A percentile compares a stretch with the other conserved stretches of the same genome.
Conservation (phyloP, 2,888 invertebrate genomes). For the Amblyjoppa proteus region DNA sequence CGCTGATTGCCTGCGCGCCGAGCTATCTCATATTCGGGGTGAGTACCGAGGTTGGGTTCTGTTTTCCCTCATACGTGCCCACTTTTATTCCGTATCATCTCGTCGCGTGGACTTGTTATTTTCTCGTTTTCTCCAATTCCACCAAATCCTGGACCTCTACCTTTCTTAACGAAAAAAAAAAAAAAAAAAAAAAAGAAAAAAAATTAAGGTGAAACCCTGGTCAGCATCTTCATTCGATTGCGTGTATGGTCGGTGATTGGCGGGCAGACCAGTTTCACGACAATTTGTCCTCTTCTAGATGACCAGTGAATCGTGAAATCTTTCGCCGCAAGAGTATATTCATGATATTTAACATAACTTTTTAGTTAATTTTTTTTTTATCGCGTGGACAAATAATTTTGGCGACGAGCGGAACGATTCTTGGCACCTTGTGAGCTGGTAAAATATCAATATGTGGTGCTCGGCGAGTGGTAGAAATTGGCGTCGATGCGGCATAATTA, state of each 20-base stretch:
- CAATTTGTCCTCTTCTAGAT: neutral
- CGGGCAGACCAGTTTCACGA: neutral
- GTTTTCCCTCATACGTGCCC: neutral
- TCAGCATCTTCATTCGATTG: neutral
- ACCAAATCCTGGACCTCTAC: neutral
- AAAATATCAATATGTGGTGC: too few species aligned
- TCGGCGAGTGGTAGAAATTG: too few species aligned
- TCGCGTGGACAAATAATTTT: neutral
- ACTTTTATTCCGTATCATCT: constrained; percentile 24
- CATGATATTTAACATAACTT: neutral
- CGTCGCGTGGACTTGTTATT: neutral
- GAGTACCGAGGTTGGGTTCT: constrained; percentile 65
- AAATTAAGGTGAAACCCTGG: neutral
- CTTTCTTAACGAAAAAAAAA: constrained; percentile 10
- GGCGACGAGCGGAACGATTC: too few species aligned
- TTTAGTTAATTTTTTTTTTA: neutral
- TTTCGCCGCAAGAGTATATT: neutral
- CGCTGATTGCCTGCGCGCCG: constrained; percentile 93
- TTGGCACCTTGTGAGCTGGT: too few species aligned
- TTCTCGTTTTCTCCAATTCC: constrained; percentile 13
- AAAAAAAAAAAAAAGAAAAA: constrained; percentile 25
- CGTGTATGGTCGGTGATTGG: constrained; percentile 9
- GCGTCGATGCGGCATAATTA: too few species aligned
- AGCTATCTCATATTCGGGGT: constrained; percentile 91
- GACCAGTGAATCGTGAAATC: constrained; percentile 17